Base-by-base conservation (phyloP, 2,113 vertebrate genomes). In the Cyanistes caeruleus region DNA sequence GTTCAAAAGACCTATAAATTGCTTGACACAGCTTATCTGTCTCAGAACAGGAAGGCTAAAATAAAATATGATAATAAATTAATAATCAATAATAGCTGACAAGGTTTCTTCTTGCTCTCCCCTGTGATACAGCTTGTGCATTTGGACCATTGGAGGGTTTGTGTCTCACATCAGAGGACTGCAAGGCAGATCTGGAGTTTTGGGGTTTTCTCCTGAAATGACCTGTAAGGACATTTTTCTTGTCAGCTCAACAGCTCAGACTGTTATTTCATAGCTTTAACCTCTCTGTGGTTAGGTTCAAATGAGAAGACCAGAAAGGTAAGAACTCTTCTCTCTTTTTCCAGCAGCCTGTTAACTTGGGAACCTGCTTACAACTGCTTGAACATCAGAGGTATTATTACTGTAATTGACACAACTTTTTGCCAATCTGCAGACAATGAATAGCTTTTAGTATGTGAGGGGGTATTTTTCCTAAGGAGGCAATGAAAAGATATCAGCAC, bases 1-100 rank as follows among this genome's bases (percentile, higher is more conserved):
- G 93, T 94, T 96, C 95, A 87, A 84, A 88, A 90, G 68, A 94
- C n/a, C 83, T 84, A 90, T 96, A 96, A 93, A 96, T 96, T 92
- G 2, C 64, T 70, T 95, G 83, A 84, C 79, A 94, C 41, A 68
- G 62, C 73, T 92, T 88, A 89, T 94, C 80, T 95, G 90, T 64
- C 69, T 78, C 17, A 65, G 79, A 93, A 64, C 41, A 96, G 60
- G 64, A 94, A 73, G 56, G 23, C 73, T 76, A 58, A 86, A 90
- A 93, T 96, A 96, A 92, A 95, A 93, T 89, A 82, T 37, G 68
- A 59, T 86, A 90, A 89, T 87, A 90, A 93, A 96, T 96, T 96
- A 92, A 82, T 96, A 78, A 95, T 96, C 90, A 90, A 73, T 96
- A 94, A 58, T 48, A 76, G 69, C 84, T 95, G 92, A 82, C 76